Evolutionary conservation across 2,113 vertebrate species (phyloP).

Genomic region (Nanorana parkeri): DNA sequence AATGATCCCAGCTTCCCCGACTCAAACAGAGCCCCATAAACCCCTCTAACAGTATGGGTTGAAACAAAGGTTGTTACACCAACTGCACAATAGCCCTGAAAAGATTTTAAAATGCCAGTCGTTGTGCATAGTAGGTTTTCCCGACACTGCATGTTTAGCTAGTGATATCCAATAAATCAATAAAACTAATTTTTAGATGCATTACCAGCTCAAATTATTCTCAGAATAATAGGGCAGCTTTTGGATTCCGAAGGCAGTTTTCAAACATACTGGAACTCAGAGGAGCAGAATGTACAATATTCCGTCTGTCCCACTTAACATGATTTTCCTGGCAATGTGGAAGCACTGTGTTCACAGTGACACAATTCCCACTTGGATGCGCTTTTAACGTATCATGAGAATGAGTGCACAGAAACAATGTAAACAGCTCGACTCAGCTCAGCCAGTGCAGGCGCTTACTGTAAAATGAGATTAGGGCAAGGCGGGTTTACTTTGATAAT

Average conservation of each 20-base stretch:
- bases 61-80: too few relatives aligned
- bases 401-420: conserved; percentile 54
- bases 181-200: too few relatives aligned
- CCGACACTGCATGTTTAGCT: too few relatives aligned
- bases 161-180: too few relatives aligned
- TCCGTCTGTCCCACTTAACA: conserved; percentile 55
- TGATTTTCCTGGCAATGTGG: conserved; percentile 59
- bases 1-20: too few relatives aligned
- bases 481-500: neutral
- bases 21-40: too few relatives aligned
- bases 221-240: too few relatives aligned
- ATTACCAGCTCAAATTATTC: too few relatives aligned
- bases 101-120: too few relatives aligned
- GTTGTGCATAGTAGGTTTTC: too few relatives aligned
- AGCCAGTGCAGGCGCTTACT: neutral
- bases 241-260: neutral
- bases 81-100: too few relatives aligned
- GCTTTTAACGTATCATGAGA: conserved; percentile 58
- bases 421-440: conserved; percentile 7
- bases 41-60: too few relatives aligned
- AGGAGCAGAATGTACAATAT: conserved; percentile 53
- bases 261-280: neutral
- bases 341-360: conserved; percentile 57
- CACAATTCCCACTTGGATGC: conserved; percentile 64
- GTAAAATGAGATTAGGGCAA: neutral